phyloP scores from a whole-genome alignment of 2,113 vertebrate species.

The Speoplatyrhinus poulsoni region DNA sequence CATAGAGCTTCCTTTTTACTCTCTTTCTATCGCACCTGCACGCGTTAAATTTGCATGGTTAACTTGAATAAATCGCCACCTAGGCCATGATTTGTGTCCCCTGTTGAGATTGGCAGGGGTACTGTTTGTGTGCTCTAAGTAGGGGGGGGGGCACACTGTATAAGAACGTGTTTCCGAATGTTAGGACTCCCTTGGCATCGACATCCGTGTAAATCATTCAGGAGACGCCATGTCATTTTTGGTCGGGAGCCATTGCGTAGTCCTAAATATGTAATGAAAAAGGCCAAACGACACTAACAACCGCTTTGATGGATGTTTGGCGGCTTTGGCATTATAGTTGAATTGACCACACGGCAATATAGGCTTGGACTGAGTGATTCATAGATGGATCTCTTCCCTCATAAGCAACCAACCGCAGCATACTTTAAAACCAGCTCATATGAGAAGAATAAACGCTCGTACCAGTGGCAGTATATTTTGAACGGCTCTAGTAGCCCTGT shows the following conservation, averaged over 20 bases:
- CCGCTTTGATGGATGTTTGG: slow-evolving; percentile 64
- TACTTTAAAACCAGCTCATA: slow-evolving; percentile 44
- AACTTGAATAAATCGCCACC: slow-evolving; percentile 13
- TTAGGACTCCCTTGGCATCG: slow-evolving; percentile 42
- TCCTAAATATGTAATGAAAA: slow-evolving; percentile 59
- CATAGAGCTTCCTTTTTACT: neutral
- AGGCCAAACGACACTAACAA: slow-evolving; percentile 67
- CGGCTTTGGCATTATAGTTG: slow-evolving; percentile 44
- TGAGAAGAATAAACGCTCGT: slow-evolving; percentile 31
- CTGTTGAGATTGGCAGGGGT: neutral
- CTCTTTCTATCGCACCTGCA: neutral
- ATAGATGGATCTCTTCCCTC: slow-evolving; percentile 47
- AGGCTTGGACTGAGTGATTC: slow-evolving; percentile 62
- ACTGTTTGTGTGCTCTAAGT: neutral
- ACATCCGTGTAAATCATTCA: slow-evolving; percentile 50
- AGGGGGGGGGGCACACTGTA: neutral
- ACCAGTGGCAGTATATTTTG: neutral
- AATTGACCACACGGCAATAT: slow-evolving; percentile 52
- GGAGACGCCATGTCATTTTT: slow-evolving; percentile 55
- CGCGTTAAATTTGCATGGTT: neutral
- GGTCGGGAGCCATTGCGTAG: slow-evolving; percentile 34
- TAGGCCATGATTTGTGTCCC: slow-evolving; percentile 12
- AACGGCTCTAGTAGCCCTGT: slow-evolving; percentile 12
- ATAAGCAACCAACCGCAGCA: slow-evolving; percentile 48
- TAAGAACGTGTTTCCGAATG: slow-evolving; percentile 17